Base-by-base conservation (phyloP, 2,888 invertebrate genomes). In the Gonocerus acuteangulatus region DNA sequence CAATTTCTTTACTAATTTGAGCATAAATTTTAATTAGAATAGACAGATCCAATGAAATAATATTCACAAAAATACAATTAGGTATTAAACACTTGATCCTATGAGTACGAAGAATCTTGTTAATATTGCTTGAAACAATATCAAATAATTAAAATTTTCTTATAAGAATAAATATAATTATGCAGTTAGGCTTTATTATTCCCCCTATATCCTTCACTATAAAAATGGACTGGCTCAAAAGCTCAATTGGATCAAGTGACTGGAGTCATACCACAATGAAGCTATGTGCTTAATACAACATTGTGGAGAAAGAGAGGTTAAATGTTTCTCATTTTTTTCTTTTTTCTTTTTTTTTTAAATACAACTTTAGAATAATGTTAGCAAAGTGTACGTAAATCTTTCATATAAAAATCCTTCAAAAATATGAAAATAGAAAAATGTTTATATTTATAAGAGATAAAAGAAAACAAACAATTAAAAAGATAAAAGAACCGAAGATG, bases 21-120 rank as follows among this genome's bases (percentile, higher is more conserved):
- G 57, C 57, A 57, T 47, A 57, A 57, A 27, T 27, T 47, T 57
- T 47, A 57, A 45, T 57, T 57, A 57, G 45, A 47, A 32, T 47
- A 57, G 45, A 57, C 32, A 27, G 47, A 57, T 47, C 2, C 32
- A 47, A 47, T 44, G 22, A 54, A 54, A 52, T 39, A 18, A 52
- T 39, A 39, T 51, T 51, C 34, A 56, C 16, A 45, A 4, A 57
- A 32, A 39, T 39, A n/a, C 15, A 39, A 39, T 39, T 27, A 27
- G 27, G 27, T 27, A 27, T 27, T 27, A 27, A 27, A 27, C 27
- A 27, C 27, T 27, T 27, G 27, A 27, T 27, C 27, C 27, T 27
- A 27, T n/a, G n/a, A n/a, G 9, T 27, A 9, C 4, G 27, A 6
- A 27, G 9, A 9, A 27, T 27, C 4, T 27, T 27, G 27, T 27